These are phyloP conservation scores for Cabera pusaria DNA, from an alignment of 2,888 invertebrate genomes.

Conservation along the genomic window DNA sequence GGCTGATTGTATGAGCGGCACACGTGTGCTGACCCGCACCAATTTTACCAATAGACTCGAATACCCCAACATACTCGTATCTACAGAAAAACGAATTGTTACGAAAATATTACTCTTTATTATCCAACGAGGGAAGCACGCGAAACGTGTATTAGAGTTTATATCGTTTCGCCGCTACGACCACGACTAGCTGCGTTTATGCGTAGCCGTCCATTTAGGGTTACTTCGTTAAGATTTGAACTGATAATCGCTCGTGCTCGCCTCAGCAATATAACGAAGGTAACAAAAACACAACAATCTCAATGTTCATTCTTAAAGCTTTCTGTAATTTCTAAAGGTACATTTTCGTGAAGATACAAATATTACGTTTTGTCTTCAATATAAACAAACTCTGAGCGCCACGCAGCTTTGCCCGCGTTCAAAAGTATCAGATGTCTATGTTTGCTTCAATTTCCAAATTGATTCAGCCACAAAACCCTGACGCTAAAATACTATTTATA, in stretches of 20 bases:
- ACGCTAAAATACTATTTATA: too few species aligned
- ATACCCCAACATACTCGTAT: conserved; percentile 32
- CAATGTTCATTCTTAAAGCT: conserved; percentile 3
- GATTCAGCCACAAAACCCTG: too few species aligned
- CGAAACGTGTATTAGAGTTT: conserved; percentile 58
- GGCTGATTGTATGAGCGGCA: conserved; percentile 66
- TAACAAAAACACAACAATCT: conserved; percentile 1
- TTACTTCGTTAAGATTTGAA: conserved; percentile 45
- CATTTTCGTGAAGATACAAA: too few species aligned
- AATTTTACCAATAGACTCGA: conserved; percentile 47
- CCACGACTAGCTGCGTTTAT: conserved; percentile 33
- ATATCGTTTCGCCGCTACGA: conserved; percentile 41
- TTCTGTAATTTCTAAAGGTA: neutral
- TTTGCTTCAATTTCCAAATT: too few species aligned
- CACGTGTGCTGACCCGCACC: conserved; percentile 64
- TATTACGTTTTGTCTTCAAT: too few species aligned
- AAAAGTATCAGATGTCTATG: too few species aligned
- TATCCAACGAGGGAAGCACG: conserved; percentile 49
- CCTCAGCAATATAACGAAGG: conserved; percentile 24
- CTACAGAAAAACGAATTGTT: conserved; percentile 46
- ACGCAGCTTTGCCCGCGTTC: too few species aligned
- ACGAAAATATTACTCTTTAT: conserved; percentile 54
- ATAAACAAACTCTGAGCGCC: too few species aligned
- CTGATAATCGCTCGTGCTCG: conserved; percentile 33
- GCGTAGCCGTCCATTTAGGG: conserved; percentile 42